Base-by-base conservation (phyloP, 2,113 vertebrate genomes). In the Apeltes quadracus region DNA sequence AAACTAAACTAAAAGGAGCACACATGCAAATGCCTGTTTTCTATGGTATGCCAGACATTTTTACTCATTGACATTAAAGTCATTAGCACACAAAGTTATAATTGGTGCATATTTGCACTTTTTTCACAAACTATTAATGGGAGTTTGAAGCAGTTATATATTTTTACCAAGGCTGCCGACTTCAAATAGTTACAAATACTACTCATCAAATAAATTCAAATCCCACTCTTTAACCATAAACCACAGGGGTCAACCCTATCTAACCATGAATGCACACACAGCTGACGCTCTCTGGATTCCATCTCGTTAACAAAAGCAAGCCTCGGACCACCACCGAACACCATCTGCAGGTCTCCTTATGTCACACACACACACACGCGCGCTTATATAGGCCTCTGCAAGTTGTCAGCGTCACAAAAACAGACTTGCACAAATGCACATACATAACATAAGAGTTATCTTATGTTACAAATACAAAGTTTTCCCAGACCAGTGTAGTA, bases 261-360 rank as follows among this genome's bases (percentile, higher is more conserved):
- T 69, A 61, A 69, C 59, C 61, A 65, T 34, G 69, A 59, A 58
- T 85, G 70, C 56, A 58, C 51, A 76, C 20, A 53, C 23, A n/a
- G 64, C 61, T 74, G 55, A 63, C 3, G 18, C 77, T 62, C 63
- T 76, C 74, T 72, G 66, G 80, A 88, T 85, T 87, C 74, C 72
- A 78, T 82, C 71, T 82, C 61, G 58, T 84, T 88, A 86, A 83
- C 76, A 78, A 87, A 87, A 84, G 75, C 65, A 69, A 69, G 48
- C 69, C 61, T 72, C 27, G 32, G 78, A 87, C 57, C 72, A 88
- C 77, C 85, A 53, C 51, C 32, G n/a, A 39, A 65, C 41, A 62
- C 71, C 69, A 62, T 75, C 69, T 61, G 66, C 56, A 67, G 69
- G 61, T 44, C 46, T 72, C 73, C 71, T 79, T 80, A 43, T 78